These are phyloP conservation scores for Cyphomyrus plagiostoma DNA, from an alignment of 2,113 vertebrate genomes.

Conservation along the genomic window DNA sequence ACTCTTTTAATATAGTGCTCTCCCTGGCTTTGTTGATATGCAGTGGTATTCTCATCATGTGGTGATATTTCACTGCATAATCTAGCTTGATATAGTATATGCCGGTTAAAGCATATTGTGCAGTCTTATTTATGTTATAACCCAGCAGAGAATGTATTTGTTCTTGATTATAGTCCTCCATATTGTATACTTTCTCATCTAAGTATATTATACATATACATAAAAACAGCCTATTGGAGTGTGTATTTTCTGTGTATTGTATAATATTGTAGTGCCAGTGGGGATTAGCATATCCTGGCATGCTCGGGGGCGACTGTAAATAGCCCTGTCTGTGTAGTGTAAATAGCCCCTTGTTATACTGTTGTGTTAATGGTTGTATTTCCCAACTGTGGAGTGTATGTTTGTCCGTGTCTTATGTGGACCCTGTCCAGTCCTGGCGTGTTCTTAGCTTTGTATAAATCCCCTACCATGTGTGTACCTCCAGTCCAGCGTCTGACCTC, in stretches of 20 bases:
- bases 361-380: too few species aligned
- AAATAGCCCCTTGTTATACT: too few species aligned
- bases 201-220: background rate
- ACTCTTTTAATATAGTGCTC: constrained; percentile 1
- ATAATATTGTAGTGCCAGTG: background rate
- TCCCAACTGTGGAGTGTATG: too few species aligned
- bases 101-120: background rate
- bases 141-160: background rate
- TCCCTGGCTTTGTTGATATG: background rate
- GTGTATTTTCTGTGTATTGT: background rate
- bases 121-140: background rate
- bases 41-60: background rate
- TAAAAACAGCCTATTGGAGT: background rate
- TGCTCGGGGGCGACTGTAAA: too few species aligned
- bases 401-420: too few species aligned
- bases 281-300: too few species aligned
- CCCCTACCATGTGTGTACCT: too few species aligned
- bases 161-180: background rate
- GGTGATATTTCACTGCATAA: background rate
- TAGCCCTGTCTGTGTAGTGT: too few species aligned
- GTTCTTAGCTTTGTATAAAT: too few species aligned
- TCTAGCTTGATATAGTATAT: background rate
- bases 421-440: too few species aligned
- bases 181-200: background rate
- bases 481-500: too few species aligned